Percentiles rank a stretch among this genome's conserved stretches.
Conservation (phyloP, 1,140 invertebrate genomes). For the Drosophila nigrodunni region DNA sequence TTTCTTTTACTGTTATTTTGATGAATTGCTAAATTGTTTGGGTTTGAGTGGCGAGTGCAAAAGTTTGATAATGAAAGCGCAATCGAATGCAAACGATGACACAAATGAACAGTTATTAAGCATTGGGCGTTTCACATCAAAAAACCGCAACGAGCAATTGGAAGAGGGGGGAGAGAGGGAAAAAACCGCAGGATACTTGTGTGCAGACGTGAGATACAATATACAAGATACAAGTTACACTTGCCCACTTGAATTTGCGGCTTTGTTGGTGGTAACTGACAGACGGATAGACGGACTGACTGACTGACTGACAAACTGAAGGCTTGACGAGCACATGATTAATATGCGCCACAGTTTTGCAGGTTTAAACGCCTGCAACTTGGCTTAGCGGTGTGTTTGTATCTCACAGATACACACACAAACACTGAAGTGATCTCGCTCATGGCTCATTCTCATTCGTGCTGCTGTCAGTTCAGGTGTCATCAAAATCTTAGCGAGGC, state of each 20-base stretch:
- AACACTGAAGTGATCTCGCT: constrained; percentile 66
- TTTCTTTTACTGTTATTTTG: neutral
- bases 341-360: constrained; percentile 72
- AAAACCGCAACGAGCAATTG: constrained; percentile 45
- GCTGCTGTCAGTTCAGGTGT: constrained; percentile 79
- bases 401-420: constrained; percentile 54
- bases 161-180: neutral
- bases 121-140: constrained; percentile 27
- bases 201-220: constrained; percentile 41
- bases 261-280: constrained; percentile 66
- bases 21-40: neutral
- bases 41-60: constrained; percentile 26
- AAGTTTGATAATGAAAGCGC: constrained; percentile 45
- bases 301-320: constrained; percentile 41
- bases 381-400: constrained; percentile 27
- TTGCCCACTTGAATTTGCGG: constrained; percentile 49
- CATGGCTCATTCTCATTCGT: constrained; percentile 51
- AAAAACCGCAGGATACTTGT: constrained; percentile 62
- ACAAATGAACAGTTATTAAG: constrained; percentile 78
- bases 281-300: constrained; percentile 1
- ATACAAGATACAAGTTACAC: constrained; percentile 21
- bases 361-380: constrained; percentile 8
- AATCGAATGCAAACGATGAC: constrained; percentile 58
- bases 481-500: constrained; percentile 77
- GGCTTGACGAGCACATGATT: constrained; percentile 76